Conservation (phyloP, 2,888 invertebrate genomes). For the Platypus cylindrus region DNA sequence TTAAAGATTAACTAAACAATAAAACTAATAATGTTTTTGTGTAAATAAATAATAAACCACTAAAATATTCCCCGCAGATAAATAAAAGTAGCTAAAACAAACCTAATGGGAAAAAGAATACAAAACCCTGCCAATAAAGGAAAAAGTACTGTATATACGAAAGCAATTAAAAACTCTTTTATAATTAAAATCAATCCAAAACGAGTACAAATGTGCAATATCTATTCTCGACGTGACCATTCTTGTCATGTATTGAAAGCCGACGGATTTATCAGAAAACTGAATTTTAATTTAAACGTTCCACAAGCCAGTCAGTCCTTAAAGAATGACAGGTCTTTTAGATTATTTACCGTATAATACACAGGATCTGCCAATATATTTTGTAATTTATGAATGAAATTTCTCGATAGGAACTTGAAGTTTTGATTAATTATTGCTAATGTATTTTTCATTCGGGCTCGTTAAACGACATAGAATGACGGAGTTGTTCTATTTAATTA, state of each 20-base stretch:
- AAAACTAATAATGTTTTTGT: too few relatives aligned
- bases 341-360: constrained; percentile 8
- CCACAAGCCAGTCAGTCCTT: constrained; percentile 7
- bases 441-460: constrained; percentile 8
- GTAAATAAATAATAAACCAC: constrained; percentile 1
- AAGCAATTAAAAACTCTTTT: constrained; percentile 36
- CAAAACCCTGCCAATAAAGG: constrained; percentile 20
- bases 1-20: too few relatives aligned
- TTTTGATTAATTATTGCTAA: constrained; percentile 6
- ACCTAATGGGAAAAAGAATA: constrained; percentile 17
- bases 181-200: constrained; percentile 34
- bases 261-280: constrained; percentile 31
- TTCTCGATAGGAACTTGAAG: constrained; percentile 1
- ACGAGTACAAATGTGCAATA: constrained; percentile 32
- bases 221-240: constrained; percentile 29
- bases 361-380: constrained; percentile 2
- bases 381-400: constrained; percentile 3
- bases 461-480: constrained; percentile 4
- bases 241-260: constrained; percentile 30
- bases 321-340: constrained; percentile 14
- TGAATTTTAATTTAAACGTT: constrained; percentile 32
- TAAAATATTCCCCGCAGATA: constrained; percentile 2
- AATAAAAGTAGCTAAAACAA: constrained; percentile 17
- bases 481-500: constrained; percentile 5
- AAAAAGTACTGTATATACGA: constrained; percentile 27